Conservation (phyloP, 1,140 invertebrate species). For the Drosophila seguyi region DNA sequence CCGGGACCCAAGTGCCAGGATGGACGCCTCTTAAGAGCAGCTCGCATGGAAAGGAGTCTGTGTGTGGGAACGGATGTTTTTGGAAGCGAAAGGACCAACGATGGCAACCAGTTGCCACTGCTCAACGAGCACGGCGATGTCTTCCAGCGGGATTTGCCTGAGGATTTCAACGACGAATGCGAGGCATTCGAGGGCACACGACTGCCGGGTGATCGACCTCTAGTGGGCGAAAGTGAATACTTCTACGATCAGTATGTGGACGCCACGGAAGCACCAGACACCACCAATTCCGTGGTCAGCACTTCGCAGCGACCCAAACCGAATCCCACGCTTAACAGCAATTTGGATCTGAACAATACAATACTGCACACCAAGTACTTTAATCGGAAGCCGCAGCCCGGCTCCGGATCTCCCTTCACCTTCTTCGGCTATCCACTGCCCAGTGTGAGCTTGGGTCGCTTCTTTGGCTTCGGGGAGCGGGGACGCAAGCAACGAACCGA, state of each 20-base stretch:
- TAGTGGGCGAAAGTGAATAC: slow-evolving; percentile 91
- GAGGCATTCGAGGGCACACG: slow-evolving; percentile 70
- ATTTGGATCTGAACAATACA: slow-evolving; percentile 88
- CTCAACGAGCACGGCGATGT: slow-evolving; percentile 84
- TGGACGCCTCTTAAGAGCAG: slow-evolving; percentile 90
- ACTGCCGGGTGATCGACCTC: slow-evolving; percentile 86
- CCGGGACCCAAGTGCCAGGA: slow-evolving; percentile 90
- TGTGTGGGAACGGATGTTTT: slow-evolving; percentile 85
- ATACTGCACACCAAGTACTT: slow-evolving; percentile 87
- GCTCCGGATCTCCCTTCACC: slow-evolving; percentile 88
- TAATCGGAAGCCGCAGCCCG: slow-evolving; percentile 85
- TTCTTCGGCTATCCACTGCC: slow-evolving; percentile 94
- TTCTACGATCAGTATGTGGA: slow-evolving; percentile 93
- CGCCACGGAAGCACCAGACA: slow-evolving; percentile 83
- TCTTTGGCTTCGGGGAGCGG: slow-evolving; percentile 76
- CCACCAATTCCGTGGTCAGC: slow-evolving; percentile 80
- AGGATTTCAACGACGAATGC: slow-evolving; percentile 83
- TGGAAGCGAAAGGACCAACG: slow-evolving; percentile 46
- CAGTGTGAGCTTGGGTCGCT: slow-evolving; percentile 86
- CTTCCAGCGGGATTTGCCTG: slow-evolving; percentile 74
- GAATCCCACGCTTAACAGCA: slow-evolving; percentile 73
- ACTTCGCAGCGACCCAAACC: slow-evolving; percentile 85
- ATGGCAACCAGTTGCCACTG: slow-evolving; percentile 72
- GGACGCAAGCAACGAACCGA: slow-evolving; percentile 76
- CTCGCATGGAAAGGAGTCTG: slow-evolving; percentile 89